Evolutionary conservation across 2,888 invertebrate genomes (phyloP), one percentile per base, ranked within the genome.

Genomic region (Endotricha flammealis): DNA sequence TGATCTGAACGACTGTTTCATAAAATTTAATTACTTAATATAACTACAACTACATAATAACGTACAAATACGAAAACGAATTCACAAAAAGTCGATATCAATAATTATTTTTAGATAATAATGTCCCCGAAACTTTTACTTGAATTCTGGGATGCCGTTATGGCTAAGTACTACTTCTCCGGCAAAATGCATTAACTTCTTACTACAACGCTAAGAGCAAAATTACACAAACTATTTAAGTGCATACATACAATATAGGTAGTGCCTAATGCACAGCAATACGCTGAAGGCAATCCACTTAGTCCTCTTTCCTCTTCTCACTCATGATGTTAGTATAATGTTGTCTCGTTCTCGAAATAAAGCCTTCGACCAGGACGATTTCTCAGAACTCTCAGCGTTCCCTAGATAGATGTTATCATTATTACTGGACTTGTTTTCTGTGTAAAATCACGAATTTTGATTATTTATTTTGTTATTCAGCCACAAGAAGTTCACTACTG

Each of bases 241-340:
- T 52, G 53, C 49, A 54, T 48, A 53, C 55, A 60, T 44, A 56
- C 48, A 52, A 60, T 45, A 41, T 55, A 52, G 49, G 53, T 56
- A 55, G 5, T 12, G 12, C 14, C 54, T 57, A 63, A 62, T 52
- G 61, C 57, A 57, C 57, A 43, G 49, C 52, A 55, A 58, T 49
- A 43, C 53, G 48, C 60, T 67, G 78, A 76, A 78, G 77, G 78
- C 62, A 67, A 79, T 74, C 79, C 61, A 76, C 67, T 72, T 62
- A 53, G 39, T 36, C 38, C 42, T 46, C 46, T 41, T 42, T 72
- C 66, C 46, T 48, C 20, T 42, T 74, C 54, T 5, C 50, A 38
- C 64, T 8, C 47, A 16, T 24, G 17, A 16, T 8, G 5, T 6
- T 10, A 3, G n/a, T 20, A 9, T 57, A 51, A 43, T 7, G 41